phyloP scores from a whole-genome alignment of 2,113 vertebrate genomes.

The Melanocharis versteri region DNA sequence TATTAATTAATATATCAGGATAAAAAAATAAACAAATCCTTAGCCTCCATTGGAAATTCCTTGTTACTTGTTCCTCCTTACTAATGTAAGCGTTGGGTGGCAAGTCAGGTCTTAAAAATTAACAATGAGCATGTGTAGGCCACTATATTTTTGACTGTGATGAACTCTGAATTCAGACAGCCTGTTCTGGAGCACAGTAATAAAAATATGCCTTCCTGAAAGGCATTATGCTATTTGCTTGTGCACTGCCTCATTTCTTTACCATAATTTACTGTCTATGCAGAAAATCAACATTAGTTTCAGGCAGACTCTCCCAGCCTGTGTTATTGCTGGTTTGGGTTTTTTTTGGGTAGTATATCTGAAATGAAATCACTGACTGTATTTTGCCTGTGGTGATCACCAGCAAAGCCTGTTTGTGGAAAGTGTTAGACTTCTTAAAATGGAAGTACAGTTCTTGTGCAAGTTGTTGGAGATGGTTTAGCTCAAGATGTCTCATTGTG shows the following conservation, averaged over 20 bases:
- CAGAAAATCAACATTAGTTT: slow-evolving; percentile 4
- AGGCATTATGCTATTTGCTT: not conserved
- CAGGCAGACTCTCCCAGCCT: not conserved
- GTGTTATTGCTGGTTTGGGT: not conserved
- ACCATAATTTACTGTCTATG: not conserved
- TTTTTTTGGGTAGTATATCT: not conserved
- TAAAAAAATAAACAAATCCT: not conserved
- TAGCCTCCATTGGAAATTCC: not conserved
- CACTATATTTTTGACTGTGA: not conserved
- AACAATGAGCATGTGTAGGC: not conserved
- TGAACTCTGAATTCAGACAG: slow-evolving; percentile 35
- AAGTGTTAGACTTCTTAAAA: not conserved
- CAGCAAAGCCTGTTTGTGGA: not conserved
- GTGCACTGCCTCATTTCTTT: slow-evolving; percentile 5
- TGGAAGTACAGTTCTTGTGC: not conserved
- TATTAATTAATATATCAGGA: slow-evolving; percentile 9
- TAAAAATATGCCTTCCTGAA: slow-evolving; percentile 66
- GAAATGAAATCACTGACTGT: slow-evolving; percentile 12
- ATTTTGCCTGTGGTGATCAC: slow-evolving; percentile 9
- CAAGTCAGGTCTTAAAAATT: not conserved
- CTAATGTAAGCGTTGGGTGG: not conserved
- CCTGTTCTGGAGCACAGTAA: slow-evolving; percentile 8
- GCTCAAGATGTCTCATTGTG: not conserved
- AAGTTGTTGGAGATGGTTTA: not conserved
- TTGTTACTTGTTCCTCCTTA: not conserved